phyloP scores from a whole-genome alignment of 2,113 vertebrate species.

The Nycticebus coucang region DNA sequence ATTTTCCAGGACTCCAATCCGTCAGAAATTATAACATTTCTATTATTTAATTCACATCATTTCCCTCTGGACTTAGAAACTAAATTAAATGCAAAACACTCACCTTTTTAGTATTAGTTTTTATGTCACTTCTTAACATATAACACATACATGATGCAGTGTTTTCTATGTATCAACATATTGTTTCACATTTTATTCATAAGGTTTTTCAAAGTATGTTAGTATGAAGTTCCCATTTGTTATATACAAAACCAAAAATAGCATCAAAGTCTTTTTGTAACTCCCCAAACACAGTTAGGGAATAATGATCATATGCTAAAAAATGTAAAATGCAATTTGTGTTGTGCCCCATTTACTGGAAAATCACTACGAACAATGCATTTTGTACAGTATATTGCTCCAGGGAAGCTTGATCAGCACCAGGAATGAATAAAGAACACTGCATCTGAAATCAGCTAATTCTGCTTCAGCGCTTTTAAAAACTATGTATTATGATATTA shows the following conservation, averaged over 20 bases:
- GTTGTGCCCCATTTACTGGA: constrained; percentile 75
- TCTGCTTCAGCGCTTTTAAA: constrained; percentile 68
- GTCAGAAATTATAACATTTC: constrained; percentile 21
- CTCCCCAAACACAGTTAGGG: constrained; percentile 68
- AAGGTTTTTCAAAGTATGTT: constrained; percentile 57
- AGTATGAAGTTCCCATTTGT: constrained; percentile 49
- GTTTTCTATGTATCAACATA: constrained; percentile 47
- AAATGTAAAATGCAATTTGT: constrained; percentile 67
- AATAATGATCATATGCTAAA: constrained; percentile 72
- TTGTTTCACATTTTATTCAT: constrained; percentile 64
- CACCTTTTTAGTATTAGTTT: constrained; percentile 53
- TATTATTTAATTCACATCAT: constrained; percentile 38
- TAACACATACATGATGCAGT: background rate
- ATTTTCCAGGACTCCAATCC: background rate
- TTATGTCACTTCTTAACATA: constrained; percentile 43
- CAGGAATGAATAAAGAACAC: constrained; percentile 78
- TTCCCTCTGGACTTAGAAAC: constrained; percentile 23
- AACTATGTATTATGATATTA: constrained; percentile 82
- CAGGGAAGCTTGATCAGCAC: constrained; percentile 79
- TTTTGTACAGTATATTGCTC: constrained; percentile 76
- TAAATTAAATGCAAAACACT: constrained; percentile 66
- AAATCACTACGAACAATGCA: constrained; percentile 78
- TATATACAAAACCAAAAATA: constrained; percentile 72
- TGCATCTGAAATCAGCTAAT: constrained; percentile 78
- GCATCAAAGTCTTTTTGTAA: constrained; percentile 47